Evolutionary conservation across 2,888 invertebrate species (phyloP).

Genomic region (Dryobotodes eremita): DNA sequence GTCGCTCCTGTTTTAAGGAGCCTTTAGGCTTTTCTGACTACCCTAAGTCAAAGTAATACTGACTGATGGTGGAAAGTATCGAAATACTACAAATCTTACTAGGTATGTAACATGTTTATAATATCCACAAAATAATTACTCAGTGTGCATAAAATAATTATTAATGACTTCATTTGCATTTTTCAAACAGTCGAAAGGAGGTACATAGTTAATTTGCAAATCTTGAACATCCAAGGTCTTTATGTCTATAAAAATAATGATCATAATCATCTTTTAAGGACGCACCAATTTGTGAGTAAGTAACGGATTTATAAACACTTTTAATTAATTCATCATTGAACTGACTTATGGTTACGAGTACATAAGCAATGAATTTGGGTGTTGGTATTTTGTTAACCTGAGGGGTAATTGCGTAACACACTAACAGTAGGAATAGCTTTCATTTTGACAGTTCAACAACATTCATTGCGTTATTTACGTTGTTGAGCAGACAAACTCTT

Average conservation of each 20-base stretch:
- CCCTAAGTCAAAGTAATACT: background rate
- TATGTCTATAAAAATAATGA: conserved; percentile 33
- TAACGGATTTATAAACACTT: conserved; percentile 33
- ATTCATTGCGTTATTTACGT: no score
- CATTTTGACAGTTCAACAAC: no score
- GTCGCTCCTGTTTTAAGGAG: no score
- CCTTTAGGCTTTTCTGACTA: background rate
- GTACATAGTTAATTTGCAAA: conserved; percentile 25
- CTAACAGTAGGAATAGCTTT: no score
- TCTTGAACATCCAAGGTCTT: conserved; percentile 49
- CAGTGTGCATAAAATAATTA: background rate
- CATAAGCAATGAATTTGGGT: background rate
- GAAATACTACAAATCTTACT: background rate
- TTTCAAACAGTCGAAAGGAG: conserved; percentile 26
- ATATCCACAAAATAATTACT: background rate
- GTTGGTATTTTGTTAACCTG: no score
- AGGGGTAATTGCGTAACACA: no score
- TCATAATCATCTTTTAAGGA: conserved; percentile 44
- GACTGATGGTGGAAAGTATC: background rate
- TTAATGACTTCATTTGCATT: conserved; percentile 15
- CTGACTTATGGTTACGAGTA: background rate
- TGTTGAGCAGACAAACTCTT: no score
- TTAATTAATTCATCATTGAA: conserved; percentile 40
- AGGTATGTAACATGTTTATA: background rate
- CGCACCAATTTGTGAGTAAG: conserved; percentile 44